Evolutionary conservation across 2,888 invertebrate genomes (phyloP).

Genomic region (Drosophila neotestacea): DNA sequence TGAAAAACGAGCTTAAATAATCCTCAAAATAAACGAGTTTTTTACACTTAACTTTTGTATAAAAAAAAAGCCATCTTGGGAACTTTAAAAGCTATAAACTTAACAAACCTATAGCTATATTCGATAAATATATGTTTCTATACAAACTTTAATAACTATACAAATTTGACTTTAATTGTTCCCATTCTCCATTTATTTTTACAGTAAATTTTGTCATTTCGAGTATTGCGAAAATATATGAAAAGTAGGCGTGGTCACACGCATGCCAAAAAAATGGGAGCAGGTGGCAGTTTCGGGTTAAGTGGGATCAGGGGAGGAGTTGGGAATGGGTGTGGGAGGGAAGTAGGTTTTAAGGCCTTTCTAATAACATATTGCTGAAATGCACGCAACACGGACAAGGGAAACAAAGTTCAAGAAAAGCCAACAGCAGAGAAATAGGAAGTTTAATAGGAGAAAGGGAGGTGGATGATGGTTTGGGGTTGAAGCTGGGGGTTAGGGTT

Average conservation of each 20-base stretch:
- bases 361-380: conserved; percentile 59
- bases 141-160: background rate
- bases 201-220: background rate
- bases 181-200: background rate
- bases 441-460: background rate
- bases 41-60: too few species aligned
- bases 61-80: too few species aligned
- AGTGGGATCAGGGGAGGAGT: background rate
- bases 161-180: conserved; percentile 2
- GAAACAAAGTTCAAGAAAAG: conserved; percentile 27
- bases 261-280: background rate
- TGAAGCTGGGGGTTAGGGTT: background rate
- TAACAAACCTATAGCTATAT: background rate
- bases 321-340: background rate
- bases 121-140: background rate
- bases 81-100: too few species aligned
- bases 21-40: too few species aligned
- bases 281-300: conserved; percentile 5
- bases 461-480: background rate
- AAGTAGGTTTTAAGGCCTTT: conserved; percentile 7
- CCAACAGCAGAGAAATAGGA: background rate
- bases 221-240: background rate
- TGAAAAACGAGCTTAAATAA: too few species aligned
- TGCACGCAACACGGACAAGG: conserved; percentile 51
- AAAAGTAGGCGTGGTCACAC: conserved; percentile 26